Conservation (phyloP, 2,888 invertebrate genomes). For the Phengaris alcon region DNA sequence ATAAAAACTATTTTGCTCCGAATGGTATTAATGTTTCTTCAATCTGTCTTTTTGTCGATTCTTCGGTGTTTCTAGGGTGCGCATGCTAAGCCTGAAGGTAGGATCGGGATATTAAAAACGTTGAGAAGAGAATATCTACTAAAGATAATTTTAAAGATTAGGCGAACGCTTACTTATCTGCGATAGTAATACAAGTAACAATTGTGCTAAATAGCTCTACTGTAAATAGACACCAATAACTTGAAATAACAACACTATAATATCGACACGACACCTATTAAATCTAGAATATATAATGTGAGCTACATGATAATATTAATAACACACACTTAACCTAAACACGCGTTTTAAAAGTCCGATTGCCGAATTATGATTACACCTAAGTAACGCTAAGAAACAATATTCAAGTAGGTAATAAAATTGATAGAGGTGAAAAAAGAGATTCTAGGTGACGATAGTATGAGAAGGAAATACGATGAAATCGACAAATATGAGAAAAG, state of each 20-base stretch:
- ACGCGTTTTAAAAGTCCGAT: background rate
- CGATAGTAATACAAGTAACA: conserved; percentile 2
- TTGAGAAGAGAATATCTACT: background rate
- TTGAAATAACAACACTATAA: background rate
- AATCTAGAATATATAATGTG: conserved; percentile 8
- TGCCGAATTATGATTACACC: background rate
- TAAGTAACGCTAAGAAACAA: background rate
- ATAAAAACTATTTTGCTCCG: no score
- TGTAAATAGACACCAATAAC: conserved; percentile 19
- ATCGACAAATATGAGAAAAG: background rate
- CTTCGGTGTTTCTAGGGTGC: no score
- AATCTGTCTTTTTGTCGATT: no score
- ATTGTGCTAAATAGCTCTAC: background rate
- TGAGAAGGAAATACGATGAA: no score
- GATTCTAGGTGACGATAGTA: no score
- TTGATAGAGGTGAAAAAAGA: no score
- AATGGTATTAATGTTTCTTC: no score
- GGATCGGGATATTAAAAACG: background rate
- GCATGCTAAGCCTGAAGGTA: no score
- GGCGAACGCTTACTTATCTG: background rate
- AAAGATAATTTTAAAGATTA: background rate
- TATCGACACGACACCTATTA: conserved; percentile 9
- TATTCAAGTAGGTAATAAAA: background rate
- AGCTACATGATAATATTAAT: conserved; percentile 12
- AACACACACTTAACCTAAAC: conserved; percentile 7